Evolutionary conservation across 2,888 invertebrate genomes (phyloP), one percentile per base, ranked within the genome.

Genomic region (Cancer borealis): DNA sequence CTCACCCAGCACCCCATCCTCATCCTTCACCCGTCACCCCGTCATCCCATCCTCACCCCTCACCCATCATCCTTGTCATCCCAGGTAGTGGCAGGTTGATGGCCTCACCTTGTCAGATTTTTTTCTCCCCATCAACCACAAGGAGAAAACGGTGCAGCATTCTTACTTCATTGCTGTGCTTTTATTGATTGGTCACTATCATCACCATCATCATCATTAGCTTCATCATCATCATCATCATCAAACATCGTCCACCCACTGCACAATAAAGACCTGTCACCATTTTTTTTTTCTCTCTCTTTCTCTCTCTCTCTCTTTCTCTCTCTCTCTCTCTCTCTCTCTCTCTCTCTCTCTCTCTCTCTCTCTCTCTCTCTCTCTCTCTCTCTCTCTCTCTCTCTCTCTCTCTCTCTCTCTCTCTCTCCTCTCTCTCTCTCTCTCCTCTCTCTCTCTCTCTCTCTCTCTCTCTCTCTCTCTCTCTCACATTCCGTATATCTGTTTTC

Each of bases 91-190:
- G 21, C 17, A 66, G 66, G 66, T 66, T 66, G n/a, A 14, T 66
- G 66, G 66, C 66, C 66, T 4, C 66, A n/a, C n/a, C 66, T 2
- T 66, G n/a, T n/a, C 66, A 5, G n/a, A 1, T 66, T n/a, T n/a
- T 66, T 54, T 54, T 66, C n/a, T 66, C 66, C 54, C 54, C 54
- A 54, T 54, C 12, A 10, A n/a, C 66, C 4, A 66, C n/a, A 4
- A n/a, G 66, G 66, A 66, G 66, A 66, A 66, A n/a, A 66, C n/a
- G 66, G n/a, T n/a, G n/a, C 66, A n/a, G n/a, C 66, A 66, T 66
- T 66, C 66, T 66, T 66, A 21, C n/a, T 66, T 66, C 6, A n/a
- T n/a, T 66, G n/a, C 66, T 66, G n/a, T 66, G 66, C 66, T 66
- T 66, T 66, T 66, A 66, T 66, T 66, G 21, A 66, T 66, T 2